Percentiles rank a stretch among this genome's conserved stretches.
Conservation (phyloP, 2,888 invertebrate species). For the Gnatocerus cornutus region DNA sequence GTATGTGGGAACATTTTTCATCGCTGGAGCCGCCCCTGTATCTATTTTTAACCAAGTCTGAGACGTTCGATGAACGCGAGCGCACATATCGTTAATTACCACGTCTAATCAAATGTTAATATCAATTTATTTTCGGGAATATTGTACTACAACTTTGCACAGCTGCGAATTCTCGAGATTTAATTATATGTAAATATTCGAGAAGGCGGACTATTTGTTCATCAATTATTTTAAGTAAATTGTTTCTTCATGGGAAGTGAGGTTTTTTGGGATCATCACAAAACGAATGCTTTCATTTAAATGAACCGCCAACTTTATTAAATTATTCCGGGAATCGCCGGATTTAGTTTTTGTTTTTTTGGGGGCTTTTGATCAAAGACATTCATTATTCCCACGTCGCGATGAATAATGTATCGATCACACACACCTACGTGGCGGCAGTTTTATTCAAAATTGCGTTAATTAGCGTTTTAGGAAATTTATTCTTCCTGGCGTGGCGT, state of each 20-base stretch:
- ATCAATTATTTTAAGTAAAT: slow-evolving; percentile 38
- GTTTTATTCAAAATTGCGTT: no score
- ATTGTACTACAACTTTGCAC: slow-evolving; percentile 38
- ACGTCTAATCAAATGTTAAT: slow-evolving; percentile 40
- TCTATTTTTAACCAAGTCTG: slow-evolving; percentile 23
- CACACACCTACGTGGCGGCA: no score
- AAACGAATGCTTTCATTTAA: slow-evolving; percentile 20
- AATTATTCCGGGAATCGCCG: slow-evolving; percentile 27
- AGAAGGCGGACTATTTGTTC: slow-evolving; percentile 17
- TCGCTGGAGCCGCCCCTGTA: background rate
- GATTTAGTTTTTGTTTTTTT: slow-evolving; percentile 7
- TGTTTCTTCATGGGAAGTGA: slow-evolving; percentile 7
- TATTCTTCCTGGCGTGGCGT: no score
- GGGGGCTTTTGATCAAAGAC: no score
- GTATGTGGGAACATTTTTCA: slow-evolving; percentile 36
- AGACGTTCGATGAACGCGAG: slow-evolving; percentile 27
- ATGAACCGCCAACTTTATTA: slow-evolving; percentile 25
- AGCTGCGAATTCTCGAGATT: slow-evolving; percentile 40
- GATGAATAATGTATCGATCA: no score
- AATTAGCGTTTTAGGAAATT: no score
- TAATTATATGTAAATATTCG: slow-evolving; percentile 37
- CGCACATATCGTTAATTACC: slow-evolving; percentile 42
- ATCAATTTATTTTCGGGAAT: slow-evolving; percentile 45
- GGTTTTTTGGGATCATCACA: slow-evolving; percentile 22
- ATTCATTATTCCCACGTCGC: no score